phyloP scores from a whole-genome alignment of 2,113 vertebrate genomes.

The Prunella himalayana region DNA sequence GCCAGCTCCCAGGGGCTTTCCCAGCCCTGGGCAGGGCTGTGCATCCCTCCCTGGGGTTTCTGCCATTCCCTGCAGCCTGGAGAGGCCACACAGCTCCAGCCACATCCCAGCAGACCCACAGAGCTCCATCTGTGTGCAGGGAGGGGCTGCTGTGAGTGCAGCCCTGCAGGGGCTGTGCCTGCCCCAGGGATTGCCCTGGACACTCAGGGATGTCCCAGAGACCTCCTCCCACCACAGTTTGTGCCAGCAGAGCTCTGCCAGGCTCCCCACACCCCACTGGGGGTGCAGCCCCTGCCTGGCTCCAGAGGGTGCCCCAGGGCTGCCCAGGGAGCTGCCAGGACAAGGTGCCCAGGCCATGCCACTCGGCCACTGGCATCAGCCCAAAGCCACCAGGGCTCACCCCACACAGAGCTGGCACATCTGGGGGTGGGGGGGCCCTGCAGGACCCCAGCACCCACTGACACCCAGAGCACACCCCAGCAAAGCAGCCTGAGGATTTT shows the following conservation, averaged over 20 bases:
- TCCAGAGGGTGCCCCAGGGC: neutral
- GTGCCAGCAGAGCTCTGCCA: neutral
- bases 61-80: accelerated
- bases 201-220: neutral
- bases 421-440: neutral
- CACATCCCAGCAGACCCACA: accelerated
- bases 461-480: neutral
- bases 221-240: accelerated
- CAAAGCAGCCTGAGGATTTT: neutral
- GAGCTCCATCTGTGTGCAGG: neutral
- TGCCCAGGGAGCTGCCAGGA: neutral
- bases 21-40: neutral
- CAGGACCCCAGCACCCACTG: accelerated
- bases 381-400: accelerated
- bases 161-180: neutral
- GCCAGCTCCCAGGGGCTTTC: neutral
- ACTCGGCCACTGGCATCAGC: neutral
- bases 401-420: accelerated
- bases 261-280: accelerated
- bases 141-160: accelerated
- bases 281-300: neutral
- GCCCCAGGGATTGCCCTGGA: neutral
- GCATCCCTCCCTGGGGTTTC: neutral
- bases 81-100: neutral
- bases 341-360: neutral